Evolutionary conservation across 2,797 vertebrate genomes (phyloP), one percentile per base, ranked within the genome.

Genomic region (Ptychadena robeensis): DNA sequence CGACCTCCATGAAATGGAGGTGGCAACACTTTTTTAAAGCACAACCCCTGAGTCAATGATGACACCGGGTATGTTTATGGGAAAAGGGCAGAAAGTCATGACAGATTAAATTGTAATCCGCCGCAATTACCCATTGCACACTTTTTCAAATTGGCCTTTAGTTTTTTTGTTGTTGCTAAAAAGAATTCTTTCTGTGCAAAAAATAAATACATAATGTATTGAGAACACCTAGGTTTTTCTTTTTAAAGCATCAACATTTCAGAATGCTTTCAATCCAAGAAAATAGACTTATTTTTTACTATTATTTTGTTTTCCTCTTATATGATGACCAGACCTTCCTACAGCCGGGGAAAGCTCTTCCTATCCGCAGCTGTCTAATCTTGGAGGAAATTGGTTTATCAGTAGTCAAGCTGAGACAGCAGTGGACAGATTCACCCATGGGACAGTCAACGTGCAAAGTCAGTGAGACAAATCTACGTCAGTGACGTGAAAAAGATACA

Each of bases 341-440:
- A 44, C 27, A 18, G 28, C 14, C 12, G 37, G 59, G 27, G n/a
- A 57, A 82, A 69, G 7, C 64, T 57, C 4, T 25, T 37, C 28
- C 48, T 70, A 59, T 73, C 68, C 61, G 32, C 61, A 67, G 69
- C n/a, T 38, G 18, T 71, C 44, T 67, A 64, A 73, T 79, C 77
- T 73, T 37, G 73, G 48, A 73, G 82, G 82, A 83, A 83, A 73
- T 57, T 64, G 57, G 63, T 73, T 72, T 83, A 83, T 83, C 82
- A 73, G 61, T 67, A 73, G 22, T 38, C 61, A 63, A 67, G 31
- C 61, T 73, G 66, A 63, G 38, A 73, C 44, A 40, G n/a, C 31
- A 73, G n/a, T 79, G 69, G 30, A 79, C 22, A 48, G 63, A 59
- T 65, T 57, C 40, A 22, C 75, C 32, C 68, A 28, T 6, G 82